Conservation (phyloP, 2,797 vertebrate species). For the Decapterus maruadsi region DNA sequence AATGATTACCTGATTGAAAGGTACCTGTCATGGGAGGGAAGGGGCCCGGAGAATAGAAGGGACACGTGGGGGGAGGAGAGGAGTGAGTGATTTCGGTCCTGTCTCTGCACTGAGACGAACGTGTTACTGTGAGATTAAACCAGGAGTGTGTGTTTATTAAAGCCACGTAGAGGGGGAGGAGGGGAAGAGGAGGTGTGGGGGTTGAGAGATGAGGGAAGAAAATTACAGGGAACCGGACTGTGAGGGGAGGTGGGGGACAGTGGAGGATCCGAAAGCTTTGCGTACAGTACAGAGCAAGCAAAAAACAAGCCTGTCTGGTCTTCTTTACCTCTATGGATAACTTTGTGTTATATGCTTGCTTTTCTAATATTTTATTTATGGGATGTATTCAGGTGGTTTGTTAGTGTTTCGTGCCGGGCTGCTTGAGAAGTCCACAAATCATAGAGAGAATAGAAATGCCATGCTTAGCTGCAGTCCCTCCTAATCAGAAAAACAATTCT, state of each 20-base stretch:
- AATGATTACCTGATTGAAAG: conserved; percentile 92
- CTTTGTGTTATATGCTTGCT: conserved; percentile 26
- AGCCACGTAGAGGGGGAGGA: conserved; percentile 33
- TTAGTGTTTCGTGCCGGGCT: conserved; percentile 47
- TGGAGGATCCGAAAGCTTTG: conserved; percentile 17
- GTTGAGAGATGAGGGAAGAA: conserved; percentile 34
- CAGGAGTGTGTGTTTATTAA: conserved; percentile 71
- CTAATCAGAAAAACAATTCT: conserved; percentile 63
- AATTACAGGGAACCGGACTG: conserved; percentile 31
- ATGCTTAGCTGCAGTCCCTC: conserved; percentile 30
- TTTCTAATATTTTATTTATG: conserved; percentile 52
- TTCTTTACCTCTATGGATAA: conserved; percentile 21
- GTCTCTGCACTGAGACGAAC: conserved; percentile 87
- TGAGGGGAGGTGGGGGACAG: not conserved
- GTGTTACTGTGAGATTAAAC: conserved; percentile 90
- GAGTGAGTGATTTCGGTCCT: conserved; percentile 88
- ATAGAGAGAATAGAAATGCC: conserved; percentile 45
- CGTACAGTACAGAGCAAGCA: conserved; percentile 21
- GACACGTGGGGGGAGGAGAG: conserved; percentile 72
- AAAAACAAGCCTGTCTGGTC: not conserved
- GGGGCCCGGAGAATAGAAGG: conserved; percentile 82
- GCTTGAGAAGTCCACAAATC: conserved; percentile 59
- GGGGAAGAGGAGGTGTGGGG: conserved; percentile 10
- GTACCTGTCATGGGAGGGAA: conserved; percentile 91
- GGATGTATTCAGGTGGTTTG: conserved; percentile 47